A percentile compares a stretch with the other conserved stretches of the same genome.
Evolutionary conservation across 30 jellyfish, hydroid and myxozoan species (phyloP).

Genomic region (Phacellophora camtschatica): DNA sequence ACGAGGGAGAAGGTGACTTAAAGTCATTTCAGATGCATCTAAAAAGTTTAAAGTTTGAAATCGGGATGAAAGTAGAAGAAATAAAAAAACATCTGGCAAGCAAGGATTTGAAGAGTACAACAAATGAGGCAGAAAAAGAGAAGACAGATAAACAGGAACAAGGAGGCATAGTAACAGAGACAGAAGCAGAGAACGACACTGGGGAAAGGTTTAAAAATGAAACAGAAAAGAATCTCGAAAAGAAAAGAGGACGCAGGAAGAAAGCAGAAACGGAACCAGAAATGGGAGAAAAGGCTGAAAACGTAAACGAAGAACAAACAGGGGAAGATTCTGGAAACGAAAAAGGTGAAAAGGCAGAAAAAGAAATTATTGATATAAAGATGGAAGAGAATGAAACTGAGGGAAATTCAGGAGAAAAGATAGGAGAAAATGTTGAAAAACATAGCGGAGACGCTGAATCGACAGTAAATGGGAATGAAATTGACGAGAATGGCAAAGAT

Average conservation of each 20-base stretch:
- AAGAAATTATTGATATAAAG: too few species aligned
- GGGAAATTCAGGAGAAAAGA: too few species aligned
- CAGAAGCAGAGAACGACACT: too few species aligned
- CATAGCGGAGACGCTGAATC: neutral
- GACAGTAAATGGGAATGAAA: neutral
- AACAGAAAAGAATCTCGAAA: too few species aligned
- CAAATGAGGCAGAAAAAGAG: neutral
- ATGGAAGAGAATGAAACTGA: neutral
- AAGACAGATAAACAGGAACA: too few species aligned
- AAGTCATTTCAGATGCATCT: neutral
- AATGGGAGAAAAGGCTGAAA: neutral
- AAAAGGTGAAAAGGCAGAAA: neutral
- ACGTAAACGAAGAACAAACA: neutral
- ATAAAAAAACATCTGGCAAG: neutral
- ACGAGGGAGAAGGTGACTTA: neutral
- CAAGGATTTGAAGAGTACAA: neutral
- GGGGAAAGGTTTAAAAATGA: too few species aligned
- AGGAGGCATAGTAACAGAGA: too few species aligned
- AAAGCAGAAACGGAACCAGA: neutral
- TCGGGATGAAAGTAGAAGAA: slow-evolving; percentile 18
- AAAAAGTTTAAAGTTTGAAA: neutral
- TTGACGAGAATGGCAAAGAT: neutral
- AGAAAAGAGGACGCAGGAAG: too few species aligned
- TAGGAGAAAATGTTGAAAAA: too few species aligned
- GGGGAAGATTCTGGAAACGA: neutral